Conservation (phyloP, 2,888 invertebrate genomes). For the Agrotis segetum region DNA sequence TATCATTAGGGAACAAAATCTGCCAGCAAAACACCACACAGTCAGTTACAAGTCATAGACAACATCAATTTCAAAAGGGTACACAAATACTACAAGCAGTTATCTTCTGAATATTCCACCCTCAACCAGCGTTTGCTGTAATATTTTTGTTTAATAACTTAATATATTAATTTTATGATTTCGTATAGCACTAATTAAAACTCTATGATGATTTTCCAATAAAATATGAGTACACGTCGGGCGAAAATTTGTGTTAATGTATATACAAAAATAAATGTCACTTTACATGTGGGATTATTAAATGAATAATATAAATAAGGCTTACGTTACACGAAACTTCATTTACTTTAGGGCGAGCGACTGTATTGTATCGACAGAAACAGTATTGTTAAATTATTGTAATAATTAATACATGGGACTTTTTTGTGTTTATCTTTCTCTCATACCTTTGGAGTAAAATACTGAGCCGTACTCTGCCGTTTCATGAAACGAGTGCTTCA, state of each 20-base stretch:
- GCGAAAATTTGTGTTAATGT: constrained; percentile 45
- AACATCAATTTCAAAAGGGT: constrained; percentile 1
- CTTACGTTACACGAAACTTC: constrained; percentile 20
- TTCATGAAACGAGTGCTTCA: constrained; percentile 24
- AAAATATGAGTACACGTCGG: constrained; percentile 56
- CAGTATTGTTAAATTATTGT: constrained; percentile 4
- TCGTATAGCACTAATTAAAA: constrained; percentile 58
- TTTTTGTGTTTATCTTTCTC: neutral
- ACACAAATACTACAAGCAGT: constrained; percentile 26
- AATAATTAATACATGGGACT: neutral
- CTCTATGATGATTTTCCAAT: constrained; percentile 60
- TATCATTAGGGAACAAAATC: neutral
- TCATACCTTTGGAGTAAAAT: neutral
- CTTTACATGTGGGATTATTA: constrained; percentile 37
- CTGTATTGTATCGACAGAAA: neutral
- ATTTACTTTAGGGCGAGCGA: neutral
- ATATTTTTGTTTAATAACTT: constrained; percentile 66
- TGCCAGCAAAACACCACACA: constrained; percentile 28
- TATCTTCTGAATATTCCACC: constrained; percentile 48
- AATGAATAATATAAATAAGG: constrained; percentile 28
- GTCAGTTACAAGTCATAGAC: constrained; percentile 14
- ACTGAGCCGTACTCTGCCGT: neutral
- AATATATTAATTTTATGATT: constrained; percentile 55
- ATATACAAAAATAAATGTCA: constrained; percentile 62
- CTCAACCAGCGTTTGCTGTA: constrained; percentile 73